Conservation (phyloP, 2,888 invertebrate species). For the Drosophila melanocephala region DNA sequence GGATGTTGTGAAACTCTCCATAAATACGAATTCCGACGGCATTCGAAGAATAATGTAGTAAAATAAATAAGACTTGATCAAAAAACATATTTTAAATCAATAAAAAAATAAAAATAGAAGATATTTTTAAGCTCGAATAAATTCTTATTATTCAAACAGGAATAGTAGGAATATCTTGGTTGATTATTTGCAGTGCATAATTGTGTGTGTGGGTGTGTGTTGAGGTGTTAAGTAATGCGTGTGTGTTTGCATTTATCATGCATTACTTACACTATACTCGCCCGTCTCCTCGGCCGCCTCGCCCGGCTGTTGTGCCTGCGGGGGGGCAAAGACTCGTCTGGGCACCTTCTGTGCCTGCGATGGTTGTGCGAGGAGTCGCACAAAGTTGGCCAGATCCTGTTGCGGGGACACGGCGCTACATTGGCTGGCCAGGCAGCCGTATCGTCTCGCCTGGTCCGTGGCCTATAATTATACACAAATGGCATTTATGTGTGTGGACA, state of each 20-base stretch:
- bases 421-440: conserved; percentile 92
- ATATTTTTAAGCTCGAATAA: background rate
- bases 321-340: conserved; percentile 88
- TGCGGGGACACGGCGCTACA: conserved; percentile 90
- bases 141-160: background rate
- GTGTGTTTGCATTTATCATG: background rate
- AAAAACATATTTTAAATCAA: background rate
- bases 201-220: background rate
- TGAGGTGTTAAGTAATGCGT: background rate
- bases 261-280: conserved; percentile 86
- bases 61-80: background rate
- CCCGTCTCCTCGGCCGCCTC: conserved; percentile 85
- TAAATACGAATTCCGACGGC: background rate
- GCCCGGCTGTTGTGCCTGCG: conserved; percentile 86
- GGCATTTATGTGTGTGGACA: background rate
- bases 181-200: background rate
- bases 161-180: background rate
- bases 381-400: conserved; percentile 89
- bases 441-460: conserved; percentile 92
- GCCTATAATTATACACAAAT: conserved; percentile 85
- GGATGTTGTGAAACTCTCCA: background rate
- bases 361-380: conserved; percentile 89
- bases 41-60: background rate
- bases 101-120: background rate
- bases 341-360: conserved; percentile 86